Conservation (phyloP, 2,888 invertebrate species). For the Thera britannica region DNA sequence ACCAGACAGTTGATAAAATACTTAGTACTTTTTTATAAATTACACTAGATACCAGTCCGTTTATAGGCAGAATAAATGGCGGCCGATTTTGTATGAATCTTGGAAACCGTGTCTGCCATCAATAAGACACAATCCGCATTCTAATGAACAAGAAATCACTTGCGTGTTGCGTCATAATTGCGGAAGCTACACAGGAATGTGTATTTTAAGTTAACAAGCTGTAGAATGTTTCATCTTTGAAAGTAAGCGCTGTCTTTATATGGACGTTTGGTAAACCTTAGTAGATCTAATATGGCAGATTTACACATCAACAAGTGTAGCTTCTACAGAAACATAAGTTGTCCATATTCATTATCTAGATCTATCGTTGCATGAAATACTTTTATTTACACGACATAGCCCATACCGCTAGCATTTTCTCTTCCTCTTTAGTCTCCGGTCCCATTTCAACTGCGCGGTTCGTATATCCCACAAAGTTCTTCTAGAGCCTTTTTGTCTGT, state of each 20-base stretch:
- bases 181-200: slow-evolving; percentile 30
- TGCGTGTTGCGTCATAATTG: slow-evolving; percentile 25
- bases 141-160: slow-evolving; percentile 36
- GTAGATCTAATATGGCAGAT: neutral
- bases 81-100: slow-evolving; percentile 24
- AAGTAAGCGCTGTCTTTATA: slow-evolving; percentile 6
- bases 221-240: slow-evolving; percentile 24
- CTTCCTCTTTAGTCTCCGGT: too few species aligned
- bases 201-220: slow-evolving; percentile 30
- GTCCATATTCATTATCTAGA: neutral
- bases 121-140: slow-evolving; percentile 33
- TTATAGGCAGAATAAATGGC: slow-evolving; percentile 11
- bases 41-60: neutral
- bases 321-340: neutral
- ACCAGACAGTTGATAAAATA: too few species aligned
- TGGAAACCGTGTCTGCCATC: slow-evolving; percentile 11
- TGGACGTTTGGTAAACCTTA: neutral
- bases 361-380: too few species aligned
- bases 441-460: too few species aligned
- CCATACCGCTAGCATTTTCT: too few species aligned
- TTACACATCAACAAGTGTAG: neutral
- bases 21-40: too few species aligned
- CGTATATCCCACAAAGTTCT: too few species aligned
- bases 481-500: too few species aligned
- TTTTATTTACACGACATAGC: too few species aligned